A percentile compares a stretch with the other conserved stretches of the same genome.
phyloP scores from a whole-genome alignment of 2,113 vertebrate genomes.

The Urocolius indicus region DNA sequence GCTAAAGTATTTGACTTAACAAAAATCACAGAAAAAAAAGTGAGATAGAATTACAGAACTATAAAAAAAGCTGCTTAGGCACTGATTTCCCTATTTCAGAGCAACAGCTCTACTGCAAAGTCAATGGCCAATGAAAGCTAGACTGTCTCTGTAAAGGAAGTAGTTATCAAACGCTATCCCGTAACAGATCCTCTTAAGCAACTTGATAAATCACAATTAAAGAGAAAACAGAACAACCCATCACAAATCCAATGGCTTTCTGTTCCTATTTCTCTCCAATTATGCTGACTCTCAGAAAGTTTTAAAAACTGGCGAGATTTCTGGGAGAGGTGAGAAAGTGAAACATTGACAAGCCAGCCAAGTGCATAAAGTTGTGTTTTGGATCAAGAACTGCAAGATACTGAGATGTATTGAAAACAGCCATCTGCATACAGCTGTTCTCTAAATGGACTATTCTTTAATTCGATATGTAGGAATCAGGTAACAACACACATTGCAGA shows the following conservation, averaged over 20 bases:
- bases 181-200: background rate
- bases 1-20: background rate
- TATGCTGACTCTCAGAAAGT: background rate
- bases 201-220: background rate
- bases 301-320: background rate
- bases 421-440: background rate
- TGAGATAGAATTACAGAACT: background rate
- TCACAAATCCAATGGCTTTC: background rate
- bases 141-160: background rate
- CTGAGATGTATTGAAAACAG: background rate
- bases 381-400: background rate
- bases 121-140: background rate
- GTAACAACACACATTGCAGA: background rate
- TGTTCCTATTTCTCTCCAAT: background rate
- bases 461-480: background rate
- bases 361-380: background rate
- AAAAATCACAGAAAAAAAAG: background rate
- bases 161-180: background rate
- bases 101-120: background rate
- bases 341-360: background rate
- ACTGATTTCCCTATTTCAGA: background rate
- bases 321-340: background rate
- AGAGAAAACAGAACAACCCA: background rate
- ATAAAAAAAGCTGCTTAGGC: conserved; percentile 1
- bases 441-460: background rate